These are phyloP conservation scores for Liodrosophila aerea DNA, from an alignment of 2,888 invertebrate genomes.

Conservation along the genomic window DNA sequence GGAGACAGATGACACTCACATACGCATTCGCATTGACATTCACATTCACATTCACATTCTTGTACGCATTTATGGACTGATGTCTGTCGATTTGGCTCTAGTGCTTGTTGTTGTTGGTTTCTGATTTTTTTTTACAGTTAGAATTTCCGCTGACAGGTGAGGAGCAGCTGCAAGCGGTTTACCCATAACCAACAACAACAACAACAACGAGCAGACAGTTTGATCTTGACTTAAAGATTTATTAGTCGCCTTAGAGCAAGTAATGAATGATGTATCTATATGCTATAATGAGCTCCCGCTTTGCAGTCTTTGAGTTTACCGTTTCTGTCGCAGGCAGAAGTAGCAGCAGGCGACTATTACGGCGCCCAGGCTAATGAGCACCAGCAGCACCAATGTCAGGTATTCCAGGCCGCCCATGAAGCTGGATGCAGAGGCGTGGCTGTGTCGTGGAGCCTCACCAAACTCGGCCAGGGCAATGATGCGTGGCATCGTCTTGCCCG, in stretches of 20 bases:
- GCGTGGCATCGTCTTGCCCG: constrained; percentile 85
- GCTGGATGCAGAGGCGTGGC: constrained; percentile 74
- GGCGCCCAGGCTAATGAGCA: constrained; percentile 91
- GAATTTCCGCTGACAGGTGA: constrained; percentile 59
- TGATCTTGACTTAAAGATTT: constrained; percentile 56
- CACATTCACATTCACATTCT: constrained; percentile 19
- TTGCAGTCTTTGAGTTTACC: constrained; percentile 76
- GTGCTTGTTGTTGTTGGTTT: constrained; percentile 31
- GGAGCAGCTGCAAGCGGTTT: constrained; percentile 44
- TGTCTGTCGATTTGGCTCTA: constrained; percentile 26
- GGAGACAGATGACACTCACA: background rate
- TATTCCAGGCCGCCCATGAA: constrained; percentile 89
- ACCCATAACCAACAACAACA: constrained; percentile 38
- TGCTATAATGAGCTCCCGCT: constrained; percentile 31
- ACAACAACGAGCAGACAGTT: constrained; percentile 37
- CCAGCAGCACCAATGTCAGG: constrained; percentile 90
- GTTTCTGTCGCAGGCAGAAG: constrained; percentile 86
- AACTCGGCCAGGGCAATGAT: constrained; percentile 85
- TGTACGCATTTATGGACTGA: constrained; percentile 38
- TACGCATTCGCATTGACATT: constrained; percentile 12
- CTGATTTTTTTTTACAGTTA: constrained; percentile 67
- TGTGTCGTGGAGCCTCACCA: constrained; percentile 79
- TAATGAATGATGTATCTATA: constrained; percentile 5
- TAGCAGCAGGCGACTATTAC: constrained; percentile 90
- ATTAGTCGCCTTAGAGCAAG: constrained; percentile 48